These are phyloP conservation scores for Peromyscus leucopus DNA, from an alignment of 2,113 vertebrate species.

Conservation along the genomic window DNA sequence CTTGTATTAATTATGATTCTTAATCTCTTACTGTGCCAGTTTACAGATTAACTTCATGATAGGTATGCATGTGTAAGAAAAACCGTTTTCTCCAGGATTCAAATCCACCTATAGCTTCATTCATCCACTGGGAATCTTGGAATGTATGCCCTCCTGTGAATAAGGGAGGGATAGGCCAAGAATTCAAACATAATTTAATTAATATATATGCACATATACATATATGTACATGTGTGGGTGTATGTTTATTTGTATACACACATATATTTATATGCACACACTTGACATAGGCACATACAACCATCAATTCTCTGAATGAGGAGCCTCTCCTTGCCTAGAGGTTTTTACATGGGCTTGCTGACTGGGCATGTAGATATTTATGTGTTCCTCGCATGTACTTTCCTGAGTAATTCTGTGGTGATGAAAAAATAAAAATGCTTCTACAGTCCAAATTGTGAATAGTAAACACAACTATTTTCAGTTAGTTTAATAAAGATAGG, in stretches of 20 bases:
- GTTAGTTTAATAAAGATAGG: constrained; percentile 29
- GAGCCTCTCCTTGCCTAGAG: background rate
- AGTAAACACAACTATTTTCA: constrained; percentile 70
- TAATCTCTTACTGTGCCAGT: background rate
- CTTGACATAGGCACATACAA: background rate
- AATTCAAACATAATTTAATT: background rate
- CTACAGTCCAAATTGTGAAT: constrained; percentile 63
- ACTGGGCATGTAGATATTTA: constrained; percentile 38
- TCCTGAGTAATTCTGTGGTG: constrained; percentile 41
- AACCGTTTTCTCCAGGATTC: background rate
- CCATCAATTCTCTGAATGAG: too few species aligned
- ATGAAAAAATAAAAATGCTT: constrained; percentile 25
- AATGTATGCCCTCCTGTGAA: background rate
- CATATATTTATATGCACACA: background rate
- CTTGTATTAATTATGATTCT: background rate
- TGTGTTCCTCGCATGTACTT: constrained; percentile 56
- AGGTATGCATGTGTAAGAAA: background rate
- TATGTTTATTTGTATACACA: too few species aligned
- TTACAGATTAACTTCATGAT: background rate
- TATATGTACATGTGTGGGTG: background rate
- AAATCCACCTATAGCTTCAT: background rate
- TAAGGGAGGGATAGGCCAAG: background rate
- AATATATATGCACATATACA: background rate
- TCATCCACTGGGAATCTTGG: background rate
- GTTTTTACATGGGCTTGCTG: accelerated